Percentiles rank a stretch among this genome's conserved stretches.
Evolutionary conservation across 2,113 vertebrate genomes (phyloP).

Genomic region (Dromas ardeola): DNA sequence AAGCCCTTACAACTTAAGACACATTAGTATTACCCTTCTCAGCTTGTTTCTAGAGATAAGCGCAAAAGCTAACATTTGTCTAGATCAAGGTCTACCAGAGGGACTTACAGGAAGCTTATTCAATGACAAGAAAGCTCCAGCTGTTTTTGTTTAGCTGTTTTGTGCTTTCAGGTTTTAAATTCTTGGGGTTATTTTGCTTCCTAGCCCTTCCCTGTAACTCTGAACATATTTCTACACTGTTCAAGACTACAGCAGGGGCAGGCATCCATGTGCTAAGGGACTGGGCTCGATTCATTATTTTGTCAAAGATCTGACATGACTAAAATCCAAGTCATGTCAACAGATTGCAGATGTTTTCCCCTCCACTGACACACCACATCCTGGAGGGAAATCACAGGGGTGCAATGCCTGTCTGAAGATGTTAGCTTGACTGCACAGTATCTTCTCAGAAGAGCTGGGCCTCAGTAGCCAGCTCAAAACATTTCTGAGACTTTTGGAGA

Average conservation of each 20-base stretch:
- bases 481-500: not conserved
- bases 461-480: not conserved
- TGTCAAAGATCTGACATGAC: conserved; percentile 19
- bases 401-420: not conserved
- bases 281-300: not conserved
- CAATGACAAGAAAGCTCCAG: not conserved
- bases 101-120: not conserved
- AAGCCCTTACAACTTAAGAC: not conserved
- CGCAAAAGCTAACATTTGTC: not conserved
- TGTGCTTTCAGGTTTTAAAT: not conserved
- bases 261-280: not conserved
- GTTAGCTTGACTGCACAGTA: not conserved
- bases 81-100: not conserved
- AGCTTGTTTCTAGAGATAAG: not conserved
- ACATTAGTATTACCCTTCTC: not conserved
- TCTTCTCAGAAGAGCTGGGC: not conserved
- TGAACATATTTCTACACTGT: not conserved
- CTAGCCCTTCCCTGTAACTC: not conserved
- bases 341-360: conserved; percentile 37
- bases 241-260: not conserved
- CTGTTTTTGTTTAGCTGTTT: not conserved
- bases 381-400: not conserved
- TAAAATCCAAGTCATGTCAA: conserved; percentile 12
- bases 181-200: not conserved
- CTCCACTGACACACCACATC: conserved; percentile 22